These are phyloP conservation scores for Oncopodura yosiiana DNA, from an alignment of 1,140 invertebrate genomes.

Conservation along the genomic window DNA sequence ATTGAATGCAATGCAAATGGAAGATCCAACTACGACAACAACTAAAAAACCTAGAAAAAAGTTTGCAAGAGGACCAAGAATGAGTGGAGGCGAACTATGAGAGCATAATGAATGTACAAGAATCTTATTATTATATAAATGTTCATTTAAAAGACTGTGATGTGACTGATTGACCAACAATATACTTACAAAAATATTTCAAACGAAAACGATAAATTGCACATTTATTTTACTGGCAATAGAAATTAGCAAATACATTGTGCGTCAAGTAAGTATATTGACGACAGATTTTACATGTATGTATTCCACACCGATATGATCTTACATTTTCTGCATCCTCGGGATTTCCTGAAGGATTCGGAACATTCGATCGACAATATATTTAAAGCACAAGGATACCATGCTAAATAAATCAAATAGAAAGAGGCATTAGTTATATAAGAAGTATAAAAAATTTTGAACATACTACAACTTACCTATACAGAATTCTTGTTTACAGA, in stretches of 20 bases:
- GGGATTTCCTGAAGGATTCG: too few species aligned
- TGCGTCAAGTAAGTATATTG: constrained; percentile 78
- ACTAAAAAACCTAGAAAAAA: constrained; percentile 29
- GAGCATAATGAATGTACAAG: background rate
- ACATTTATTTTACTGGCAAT: too few species aligned
- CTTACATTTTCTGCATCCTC: constrained; percentile 50
- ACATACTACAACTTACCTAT: constrained; percentile 45
- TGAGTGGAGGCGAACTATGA: constrained; percentile 19
- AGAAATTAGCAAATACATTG: too few species aligned
- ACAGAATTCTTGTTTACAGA: constrained; percentile 71
- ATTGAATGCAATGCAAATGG: background rate
- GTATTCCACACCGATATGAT: constrained; percentile 83
- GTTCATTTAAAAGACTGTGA: too few species aligned
- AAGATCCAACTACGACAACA: constrained; percentile 4
- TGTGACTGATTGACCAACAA: too few species aligned
- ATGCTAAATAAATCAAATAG: constrained; percentile 31
- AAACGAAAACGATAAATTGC: too few species aligned
- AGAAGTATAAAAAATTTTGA: background rate
- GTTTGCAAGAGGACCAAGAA: constrained; percentile 20
- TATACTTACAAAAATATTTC: too few species aligned
- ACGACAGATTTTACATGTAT: constrained; percentile 82
- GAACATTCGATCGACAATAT: too few species aligned
- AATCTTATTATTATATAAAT: too few species aligned
- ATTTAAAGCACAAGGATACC: constrained; percentile 90
- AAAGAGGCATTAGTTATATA: background rate